Conservation (phyloP, 2,113 vertebrate genomes). For the Xenus cinereus region DNA sequence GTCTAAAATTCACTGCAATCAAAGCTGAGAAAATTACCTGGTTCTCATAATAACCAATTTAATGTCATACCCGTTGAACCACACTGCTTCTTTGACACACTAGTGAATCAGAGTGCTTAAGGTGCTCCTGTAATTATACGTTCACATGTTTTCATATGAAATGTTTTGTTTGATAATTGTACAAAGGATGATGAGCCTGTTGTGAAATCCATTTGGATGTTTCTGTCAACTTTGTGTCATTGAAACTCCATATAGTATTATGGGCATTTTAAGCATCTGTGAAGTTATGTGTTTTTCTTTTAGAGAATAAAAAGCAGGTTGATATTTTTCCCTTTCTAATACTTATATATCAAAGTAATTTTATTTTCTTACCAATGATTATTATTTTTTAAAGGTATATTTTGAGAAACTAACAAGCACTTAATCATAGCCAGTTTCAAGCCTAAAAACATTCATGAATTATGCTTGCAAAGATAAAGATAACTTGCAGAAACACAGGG, state of each 20-base stretch:
- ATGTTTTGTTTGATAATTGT: not conserved
- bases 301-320: not conserved
- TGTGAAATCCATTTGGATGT: not conserved
- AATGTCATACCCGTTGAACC: not conserved
- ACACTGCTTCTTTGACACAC: not conserved
- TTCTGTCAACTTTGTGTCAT: not conserved
- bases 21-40: conserved; percentile 20
- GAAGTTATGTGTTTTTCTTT: not conserved
- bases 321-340: not conserved
- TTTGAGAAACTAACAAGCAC: not conserved
- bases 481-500: not conserved
- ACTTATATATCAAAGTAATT: not conserved
- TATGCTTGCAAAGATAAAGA: not conserved
- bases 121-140: not conserved
- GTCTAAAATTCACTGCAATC: not conserved
- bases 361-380: not conserved
- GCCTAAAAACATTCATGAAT: not conserved
- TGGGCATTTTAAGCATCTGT: not conserved
- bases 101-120: not conserved
- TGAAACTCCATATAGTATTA: not conserved
- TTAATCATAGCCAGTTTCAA: not conserved
- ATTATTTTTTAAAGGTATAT: not conserved
- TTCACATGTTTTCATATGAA: not conserved
- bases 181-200: not conserved
- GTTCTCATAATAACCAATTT: not conserved